Conservation (phyloP, 1,140 invertebrate species). For the Sarcophaga peregrina region DNA sequence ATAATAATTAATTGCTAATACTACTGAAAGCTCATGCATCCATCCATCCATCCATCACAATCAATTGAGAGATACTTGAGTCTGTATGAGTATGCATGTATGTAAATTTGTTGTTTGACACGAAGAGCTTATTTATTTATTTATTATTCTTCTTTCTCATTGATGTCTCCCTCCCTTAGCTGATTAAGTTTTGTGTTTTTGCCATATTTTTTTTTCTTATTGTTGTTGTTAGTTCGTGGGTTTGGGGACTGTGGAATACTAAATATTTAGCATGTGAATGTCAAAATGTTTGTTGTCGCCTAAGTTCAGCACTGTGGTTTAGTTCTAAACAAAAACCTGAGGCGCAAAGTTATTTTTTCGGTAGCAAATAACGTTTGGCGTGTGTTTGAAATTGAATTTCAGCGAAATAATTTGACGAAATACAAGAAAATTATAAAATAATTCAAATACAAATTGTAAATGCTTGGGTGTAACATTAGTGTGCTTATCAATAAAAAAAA, state of each 20-base stretch:
- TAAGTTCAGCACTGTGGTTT: conserved; percentile 14
- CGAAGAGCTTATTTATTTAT: background rate
- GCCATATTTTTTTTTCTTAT: background rate
- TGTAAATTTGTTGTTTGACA: background rate
- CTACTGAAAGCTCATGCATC: conserved; percentile 13
- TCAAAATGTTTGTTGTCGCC: conserved; percentile 26
- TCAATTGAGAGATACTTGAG: background rate
- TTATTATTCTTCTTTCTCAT: background rate
- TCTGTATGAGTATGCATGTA: background rate
- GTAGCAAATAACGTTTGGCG: background rate
- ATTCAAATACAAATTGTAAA: too few relatives aligned
- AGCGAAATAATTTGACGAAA: too few relatives aligned
- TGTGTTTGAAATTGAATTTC: too few relatives aligned
- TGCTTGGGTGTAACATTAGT: too few relatives aligned
- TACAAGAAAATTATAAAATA: too few relatives aligned
- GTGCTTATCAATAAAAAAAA: too few relatives aligned
- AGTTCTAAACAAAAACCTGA: conserved; percentile 38
- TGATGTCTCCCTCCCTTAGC: background rate
- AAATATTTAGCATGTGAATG: background rate
- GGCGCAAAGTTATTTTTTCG: conserved; percentile 29
- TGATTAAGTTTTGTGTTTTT: background rate
- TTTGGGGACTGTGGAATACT: background rate
- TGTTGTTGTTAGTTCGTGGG: background rate
- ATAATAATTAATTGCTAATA: background rate
- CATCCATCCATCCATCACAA: background rate